Evolutionary conservation across 1,140 invertebrate genomes (phyloP), one percentile per base, ranked within the genome.

Genomic region (Drosophila kikkawai): DNA sequence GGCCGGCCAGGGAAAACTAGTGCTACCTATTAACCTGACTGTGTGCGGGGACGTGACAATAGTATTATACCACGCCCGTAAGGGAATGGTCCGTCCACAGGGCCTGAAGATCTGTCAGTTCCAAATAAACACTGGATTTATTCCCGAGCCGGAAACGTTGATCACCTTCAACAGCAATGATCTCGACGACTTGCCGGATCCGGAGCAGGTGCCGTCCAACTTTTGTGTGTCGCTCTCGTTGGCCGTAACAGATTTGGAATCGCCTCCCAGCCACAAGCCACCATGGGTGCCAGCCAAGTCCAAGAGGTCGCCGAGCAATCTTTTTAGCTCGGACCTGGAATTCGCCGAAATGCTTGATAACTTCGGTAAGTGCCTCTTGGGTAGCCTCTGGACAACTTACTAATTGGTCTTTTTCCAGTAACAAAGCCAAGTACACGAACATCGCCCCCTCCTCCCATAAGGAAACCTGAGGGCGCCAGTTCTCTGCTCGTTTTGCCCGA

Each of bases 111-210:
- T 99, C 75, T 96, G 97, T 32, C 96, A 98, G 66, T 91, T 98
- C 3, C 96, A 98, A 93, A 96, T 99, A 80, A 96, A 98, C 91
- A 97, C 97, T 19, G 98, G 97, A 32, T 98, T 97, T 88, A 95
- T 98, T 42, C 93, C 95, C 2, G 94, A 95, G 70, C 95, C 95
- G 69, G 96, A 97, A 77, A 96, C 95, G 53, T 94, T 94, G 37
- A 93, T 98, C 26, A 95, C 94, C 42, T 97, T 97, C 76, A 95
- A 95, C 32, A 96, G 96, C 75, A 94, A 94, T 70, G 97, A 98
- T 86, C 93, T 98, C 66, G 97, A 98, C 93, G 96, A 96, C 71
- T 93, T 98, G 45, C 95, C 96, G 7, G 95, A 96, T 71, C 95
- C 95, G 26, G 98, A 98, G 71, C 96, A 97, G 83, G 97, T 97